Conservation (phyloP, 1,140 invertebrate species). For the Caenorhabditis remanei region DNA sequence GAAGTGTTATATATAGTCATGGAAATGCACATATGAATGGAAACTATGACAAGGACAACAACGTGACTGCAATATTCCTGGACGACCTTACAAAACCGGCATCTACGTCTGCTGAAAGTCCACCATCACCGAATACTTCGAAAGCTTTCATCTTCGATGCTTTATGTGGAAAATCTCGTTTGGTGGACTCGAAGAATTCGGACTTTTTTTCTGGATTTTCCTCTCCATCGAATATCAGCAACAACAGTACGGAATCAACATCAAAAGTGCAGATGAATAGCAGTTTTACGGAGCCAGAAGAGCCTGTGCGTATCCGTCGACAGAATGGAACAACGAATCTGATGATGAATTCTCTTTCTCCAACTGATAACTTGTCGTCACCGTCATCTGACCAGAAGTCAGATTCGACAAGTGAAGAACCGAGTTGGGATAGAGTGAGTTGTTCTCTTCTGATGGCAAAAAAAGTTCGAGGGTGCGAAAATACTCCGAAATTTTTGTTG, state of each 20-base stretch:
- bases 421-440: conserved; percentile 47
- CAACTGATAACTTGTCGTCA: conserved; percentile 23
- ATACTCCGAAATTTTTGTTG: no score
- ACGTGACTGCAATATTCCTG: conserved; percentile 29
- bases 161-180: conserved; percentile 35
- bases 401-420: conserved; percentile 34
- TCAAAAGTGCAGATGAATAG: conserved; percentile 50
- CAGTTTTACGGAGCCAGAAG: neutral
- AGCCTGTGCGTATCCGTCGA: conserved; percentile 27
- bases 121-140: conserved; percentile 8
- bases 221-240: conserved; percentile 4
- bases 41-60: neutral
- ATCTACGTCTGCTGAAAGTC: neutral
- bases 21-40: neutral
- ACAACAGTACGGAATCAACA: conserved; percentile 8
- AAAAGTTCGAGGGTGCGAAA: neutral
- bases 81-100: neutral
- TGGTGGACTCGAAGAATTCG: neutral
- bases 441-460: neutral
- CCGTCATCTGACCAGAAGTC: conserved; percentile 41
- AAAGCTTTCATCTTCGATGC: conserved; percentile 40
- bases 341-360: conserved; percentile 25
- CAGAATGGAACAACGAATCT: conserved; percentile 27
- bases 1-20: conserved; percentile 43
- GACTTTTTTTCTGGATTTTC: conserved; percentile 36